Evolutionary conservation across 2,797 vertebrate genomes (phyloP), one percentile per base, ranked within the genome.

Genomic region (Dendrocincla tyrannina): DNA sequence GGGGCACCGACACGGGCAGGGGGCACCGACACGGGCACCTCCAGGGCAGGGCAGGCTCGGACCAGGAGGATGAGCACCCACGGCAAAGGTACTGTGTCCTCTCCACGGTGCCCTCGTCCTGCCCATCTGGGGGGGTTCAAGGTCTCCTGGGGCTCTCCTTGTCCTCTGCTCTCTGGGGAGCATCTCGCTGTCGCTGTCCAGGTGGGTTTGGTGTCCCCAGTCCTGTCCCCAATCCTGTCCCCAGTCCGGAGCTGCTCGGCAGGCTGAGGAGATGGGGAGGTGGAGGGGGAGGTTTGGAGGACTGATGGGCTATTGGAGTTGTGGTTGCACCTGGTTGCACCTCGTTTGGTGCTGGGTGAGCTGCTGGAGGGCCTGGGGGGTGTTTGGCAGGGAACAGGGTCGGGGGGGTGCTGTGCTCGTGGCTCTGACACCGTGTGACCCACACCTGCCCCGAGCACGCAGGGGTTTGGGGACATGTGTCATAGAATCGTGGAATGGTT

Each of bases 171-270:
- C 58, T 33, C 10, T 9, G 47, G 56, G 30, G 58, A n/a, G 4
- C 11, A 0, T 8, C 28, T 33, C 0, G 33, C 55, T 25, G 50
- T 1, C 39, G 3, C n/a, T 4, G 18, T 33, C 4, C 0, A 5
- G 20, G 32, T 5, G 53, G 4, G 10, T 82, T 76, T 2, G 19
- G 81, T 15, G 22, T 11, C 58, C 39, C 39, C 39, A 39, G 13
- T 39, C 39, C 39, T 15, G 22, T 11, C 58, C 39, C 39, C 39
- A 39, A 39, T 39, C 39, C 39, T 15, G 22, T 11, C 58, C 9
- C 28, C 67, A 4, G 42, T 15, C 16, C 4, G 46, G 46, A 24
- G 23, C 46, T 47, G 46, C 24, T 25, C 24, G 16, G 50, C 27
- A 63, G 66, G 52, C 10, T 0, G 13, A 7, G 69, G 85, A 14